Conservation (phyloP, 2,797 vertebrate species). For the Craterocephalus amniculus region DNA sequence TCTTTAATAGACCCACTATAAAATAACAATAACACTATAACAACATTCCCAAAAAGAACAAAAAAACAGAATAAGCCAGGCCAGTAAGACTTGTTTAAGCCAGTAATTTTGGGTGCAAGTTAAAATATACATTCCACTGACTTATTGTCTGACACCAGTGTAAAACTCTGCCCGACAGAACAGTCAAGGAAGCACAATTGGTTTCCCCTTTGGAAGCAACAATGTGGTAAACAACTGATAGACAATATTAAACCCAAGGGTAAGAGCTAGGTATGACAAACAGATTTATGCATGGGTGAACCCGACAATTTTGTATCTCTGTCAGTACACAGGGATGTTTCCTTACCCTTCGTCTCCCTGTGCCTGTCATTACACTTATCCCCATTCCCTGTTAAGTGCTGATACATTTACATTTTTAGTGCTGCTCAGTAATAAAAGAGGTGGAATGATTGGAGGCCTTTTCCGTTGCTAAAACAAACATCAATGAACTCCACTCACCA, state of each 20-base stretch:
- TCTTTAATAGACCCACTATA: slow-evolving; percentile 66
- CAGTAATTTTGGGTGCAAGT: slow-evolving; percentile 63
- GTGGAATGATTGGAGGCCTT: slow-evolving; percentile 70
- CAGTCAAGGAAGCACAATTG: slow-evolving; percentile 77
- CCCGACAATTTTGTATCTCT: slow-evolving; percentile 66
- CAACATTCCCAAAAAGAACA: slow-evolving; percentile 67
- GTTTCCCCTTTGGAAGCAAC: slow-evolving; percentile 78
- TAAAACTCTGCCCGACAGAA: slow-evolving; percentile 65
- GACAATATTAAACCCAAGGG: slow-evolving; percentile 75
- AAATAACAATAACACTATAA: slow-evolving; percentile 74
- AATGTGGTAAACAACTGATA: slow-evolving; percentile 77
- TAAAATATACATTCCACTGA: slow-evolving; percentile 77
- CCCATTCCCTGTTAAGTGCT: slow-evolving; percentile 77
- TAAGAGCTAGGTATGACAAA: slow-evolving; percentile 74
- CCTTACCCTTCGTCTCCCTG: slow-evolving; percentile 56
- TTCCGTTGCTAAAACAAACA: slow-evolving; percentile 72
- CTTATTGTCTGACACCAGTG: slow-evolving; percentile 64
- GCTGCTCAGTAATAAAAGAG: slow-evolving; percentile 78
- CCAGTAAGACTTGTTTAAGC: slow-evolving; percentile 52
- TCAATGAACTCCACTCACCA: slow-evolving; percentile 50
- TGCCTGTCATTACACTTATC: slow-evolving; percentile 68
- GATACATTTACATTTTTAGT: slow-evolving; percentile 81
- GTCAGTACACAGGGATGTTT: slow-evolving; percentile 60
- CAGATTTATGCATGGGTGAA: slow-evolving; percentile 76
- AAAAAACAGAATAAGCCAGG: slow-evolving; percentile 57